A percentile compares a stretch with the other conserved stretches of the same genome.
These are phyloP conservation scores for Aphelenchoides besseyi DNA, from an alignment of 1,140 invertebrate genomes.

Conservation along the genomic window DNA sequence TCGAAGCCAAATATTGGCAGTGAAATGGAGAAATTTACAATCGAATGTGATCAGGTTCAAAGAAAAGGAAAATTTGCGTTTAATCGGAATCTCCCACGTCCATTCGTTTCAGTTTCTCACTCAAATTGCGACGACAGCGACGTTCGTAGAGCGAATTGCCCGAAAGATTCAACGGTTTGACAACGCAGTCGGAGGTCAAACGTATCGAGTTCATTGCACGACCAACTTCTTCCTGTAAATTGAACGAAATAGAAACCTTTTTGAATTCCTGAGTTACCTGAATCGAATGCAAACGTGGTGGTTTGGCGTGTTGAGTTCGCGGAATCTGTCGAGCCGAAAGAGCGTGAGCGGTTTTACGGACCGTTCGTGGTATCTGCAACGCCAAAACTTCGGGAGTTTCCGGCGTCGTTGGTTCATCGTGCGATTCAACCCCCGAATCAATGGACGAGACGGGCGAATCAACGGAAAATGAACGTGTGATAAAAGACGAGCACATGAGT, in stretches of 20 bases:
- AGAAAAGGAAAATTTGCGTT: no score
- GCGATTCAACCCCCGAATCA: not conserved
- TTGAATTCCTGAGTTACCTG: conserved; percentile 11
- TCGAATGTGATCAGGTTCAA: no score
- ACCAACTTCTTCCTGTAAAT: conserved; percentile 84
- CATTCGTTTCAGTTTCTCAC: not conserved
- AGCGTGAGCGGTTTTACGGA: conserved; percentile 14
- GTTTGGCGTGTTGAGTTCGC: conserved; percentile 26
- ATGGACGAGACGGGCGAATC: not conserved
- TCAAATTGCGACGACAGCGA: not conserved
- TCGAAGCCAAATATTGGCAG: no score
- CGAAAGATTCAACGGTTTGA: conserved; percentile 19
- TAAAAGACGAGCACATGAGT: conserved; percentile 76
- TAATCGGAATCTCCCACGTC: not conserved
- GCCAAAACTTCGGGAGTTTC: conserved; percentile 26
- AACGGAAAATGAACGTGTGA: conserved; percentile 6
- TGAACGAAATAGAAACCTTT: conserved; percentile 19
- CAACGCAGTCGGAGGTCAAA: conserved; percentile 65
- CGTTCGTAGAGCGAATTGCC: conserved; percentile 19
- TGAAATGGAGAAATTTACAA: no score
- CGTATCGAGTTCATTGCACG: conserved; percentile 91
- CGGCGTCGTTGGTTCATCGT: conserved; percentile 18
- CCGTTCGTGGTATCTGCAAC: not conserved
- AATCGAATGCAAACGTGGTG: conserved; percentile 53
- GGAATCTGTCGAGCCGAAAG: conserved; percentile 28